phyloP scores from a whole-genome alignment of 2,888 invertebrate genomes.

The Abrostola tripartita region DNA sequence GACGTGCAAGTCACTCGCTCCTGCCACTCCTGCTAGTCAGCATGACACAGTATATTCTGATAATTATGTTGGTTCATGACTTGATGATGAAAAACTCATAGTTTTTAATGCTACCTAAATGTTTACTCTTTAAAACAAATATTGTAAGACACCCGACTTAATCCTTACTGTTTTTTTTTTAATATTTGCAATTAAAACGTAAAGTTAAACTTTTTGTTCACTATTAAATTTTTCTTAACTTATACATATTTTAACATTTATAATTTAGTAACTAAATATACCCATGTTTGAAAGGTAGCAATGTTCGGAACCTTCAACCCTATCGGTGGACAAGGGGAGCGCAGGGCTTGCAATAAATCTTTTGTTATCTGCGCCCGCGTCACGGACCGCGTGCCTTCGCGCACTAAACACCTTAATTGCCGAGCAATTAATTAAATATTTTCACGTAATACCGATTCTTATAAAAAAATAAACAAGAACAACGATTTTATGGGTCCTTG shows the following conservation, averaged over 20 bases:
- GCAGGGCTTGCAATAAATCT: constrained; percentile 48
- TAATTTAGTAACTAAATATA: no score
- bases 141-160: no score
- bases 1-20: constrained; percentile 1
- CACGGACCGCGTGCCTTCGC: constrained; percentile 38
- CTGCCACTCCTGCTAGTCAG: constrained; percentile 33
- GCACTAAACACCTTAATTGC: constrained; percentile 55
- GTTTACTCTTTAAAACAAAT: no score
- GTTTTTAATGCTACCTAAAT: no score
- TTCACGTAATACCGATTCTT: constrained; percentile 30
- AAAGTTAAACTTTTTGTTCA: no score
- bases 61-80: no score
- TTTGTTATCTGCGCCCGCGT: constrained; percentile 53
- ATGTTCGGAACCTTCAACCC: constrained; percentile 22
- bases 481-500: constrained; percentile 16
- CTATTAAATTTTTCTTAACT: no score
- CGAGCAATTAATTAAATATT: constrained; percentile 52
- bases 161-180: no score
- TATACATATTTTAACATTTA: no score
- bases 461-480: constrained; percentile 23
- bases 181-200: no score
- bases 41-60: constrained; percentile 2
- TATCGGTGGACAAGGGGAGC: constrained; percentile 4
- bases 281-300: neutral
- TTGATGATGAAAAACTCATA: no score